Evolutionary conservation across 2,888 invertebrate genomes (phyloP).

Genomic region (Dynastes grantii): DNA sequence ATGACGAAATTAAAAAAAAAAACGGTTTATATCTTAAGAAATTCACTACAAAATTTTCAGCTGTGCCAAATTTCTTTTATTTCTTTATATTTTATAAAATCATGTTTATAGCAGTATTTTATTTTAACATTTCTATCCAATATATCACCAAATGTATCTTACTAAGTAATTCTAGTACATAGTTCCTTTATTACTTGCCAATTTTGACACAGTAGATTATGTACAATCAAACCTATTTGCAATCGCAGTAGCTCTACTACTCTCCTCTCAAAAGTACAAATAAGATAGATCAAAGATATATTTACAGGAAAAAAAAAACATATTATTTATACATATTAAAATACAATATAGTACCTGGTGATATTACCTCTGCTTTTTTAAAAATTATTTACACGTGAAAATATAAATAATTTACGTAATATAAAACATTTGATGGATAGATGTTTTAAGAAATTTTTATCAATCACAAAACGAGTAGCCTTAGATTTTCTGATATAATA

Average conservation of each 20-base stretch:
- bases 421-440: background rate
- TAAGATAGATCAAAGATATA: background rate
- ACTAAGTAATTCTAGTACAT: too few relatives aligned
- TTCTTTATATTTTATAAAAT: background rate
- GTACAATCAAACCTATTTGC: background rate
- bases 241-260: background rate
- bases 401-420: background rate
- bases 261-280: background rate
- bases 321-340: background rate
- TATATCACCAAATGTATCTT: too few relatives aligned
- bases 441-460: background rate
- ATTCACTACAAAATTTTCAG: background rate
- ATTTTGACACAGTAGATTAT: too few relatives aligned
- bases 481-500: background rate
- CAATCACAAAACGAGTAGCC: too few relatives aligned
- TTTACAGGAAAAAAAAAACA: background rate
- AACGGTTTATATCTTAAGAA: too few relatives aligned
- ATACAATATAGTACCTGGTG: background rate
- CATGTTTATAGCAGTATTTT: background rate
- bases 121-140: background rate
- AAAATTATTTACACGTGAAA: background rate
- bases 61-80: background rate
- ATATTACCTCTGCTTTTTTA: background rate
- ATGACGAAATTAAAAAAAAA: too few relatives aligned
- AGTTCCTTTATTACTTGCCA: too few relatives aligned